Evolutionary conservation across 2,888 invertebrate species (phyloP), one percentile per base, ranked within the genome.

Genomic region (Coenonympha arcania): DNA sequence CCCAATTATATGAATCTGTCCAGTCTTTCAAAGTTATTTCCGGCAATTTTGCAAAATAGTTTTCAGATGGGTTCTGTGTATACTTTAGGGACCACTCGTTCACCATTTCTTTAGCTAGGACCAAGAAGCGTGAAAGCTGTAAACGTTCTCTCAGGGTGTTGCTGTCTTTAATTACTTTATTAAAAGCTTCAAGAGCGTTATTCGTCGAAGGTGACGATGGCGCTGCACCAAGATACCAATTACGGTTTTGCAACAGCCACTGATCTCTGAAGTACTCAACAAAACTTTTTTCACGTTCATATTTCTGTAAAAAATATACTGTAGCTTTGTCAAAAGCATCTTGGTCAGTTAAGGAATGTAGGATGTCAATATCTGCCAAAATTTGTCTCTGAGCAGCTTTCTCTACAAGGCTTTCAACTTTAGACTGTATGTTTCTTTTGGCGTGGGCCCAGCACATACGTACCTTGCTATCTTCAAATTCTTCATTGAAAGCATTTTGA

Each of bases 51-150:
- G n/a, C n/a, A n/a, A n/a, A n/a, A n/a, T n/a, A n/a, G n/a, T n/a
- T n/a, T n/a, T n/a, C n/a, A n/a, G 40, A 48, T 28, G 24, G 47
- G 48, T 24, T 36, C 15, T 16, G 42, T 31, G 22, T 1, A 43
- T 43, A 31, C 13, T 31, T 43, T 1, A 16, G 31, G 22, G 33
- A 43, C 43, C 43, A 43, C 30, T 16, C 13, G 39, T 19, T 39
- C 20, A 61, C 54, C 39, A 61, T 47, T 36, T 61, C 59, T 40
- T 46, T 42, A 15, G 57, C 55, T 16, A 57, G 46, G 3, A 48
- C 33, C 31, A 61, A 50, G 9, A 61, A 61, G 11, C 58, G 33
- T 8, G 54, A 43, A 4, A 30, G 18, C 2, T 42, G n/a, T 3
- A 20, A 20, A 44, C 55, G 57, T 47, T 55, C 55, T 15, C 55